Base-by-base conservation (phyloP, 2,797 vertebrate genomes). In the Kryptolebias ocellatus region DNA sequence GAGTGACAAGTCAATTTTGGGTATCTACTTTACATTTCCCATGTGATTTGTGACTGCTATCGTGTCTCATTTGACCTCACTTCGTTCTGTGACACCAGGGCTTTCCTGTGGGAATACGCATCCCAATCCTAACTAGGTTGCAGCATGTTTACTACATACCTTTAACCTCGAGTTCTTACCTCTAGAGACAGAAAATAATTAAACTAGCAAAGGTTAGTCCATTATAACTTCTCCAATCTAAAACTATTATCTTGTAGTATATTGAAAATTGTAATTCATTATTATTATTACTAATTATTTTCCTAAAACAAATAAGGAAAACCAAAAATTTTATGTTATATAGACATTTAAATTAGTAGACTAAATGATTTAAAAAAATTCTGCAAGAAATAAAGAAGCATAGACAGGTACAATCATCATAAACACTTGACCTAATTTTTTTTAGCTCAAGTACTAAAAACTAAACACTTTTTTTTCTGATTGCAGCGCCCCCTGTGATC, bases 91-190 rank as follows among this genome's bases (percentile, higher is more conserved):
- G 90, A 87, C 88, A 90, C 80, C 46, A 11, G 88, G 88, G 74
- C 83, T 81, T 7, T 31, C 80, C 86, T 72, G 0, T 50, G 90
- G 91, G 92, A 90, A 75, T 62, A 81, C 72, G 66, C 76, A 72
- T 84, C 85, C 80, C n/a, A 66, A 87, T 87, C 72, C 56, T 70
- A 72, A 86, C 83, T 60, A 83, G 83, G 89, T 67, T 87, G 67
- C 70, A 78, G 74, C 82, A 37, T 90, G 90, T 90, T 88, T 87
- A 86, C 83, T 81, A 77, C 79, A 51, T 85, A 88, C 90, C 86
- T 89, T 90, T 92, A 81, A 92, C 88, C 89, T 86, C 75, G 60
- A 45, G 60, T 67, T 76, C 79, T 80, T 83, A 81, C 72, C 87
- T 83, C 81, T 27, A 46, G 81, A 86, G 84, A 82, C 67, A 16